Conservation (phyloP, 1,140 invertebrate species). For the Leguminivora glycinivorella region DNA sequence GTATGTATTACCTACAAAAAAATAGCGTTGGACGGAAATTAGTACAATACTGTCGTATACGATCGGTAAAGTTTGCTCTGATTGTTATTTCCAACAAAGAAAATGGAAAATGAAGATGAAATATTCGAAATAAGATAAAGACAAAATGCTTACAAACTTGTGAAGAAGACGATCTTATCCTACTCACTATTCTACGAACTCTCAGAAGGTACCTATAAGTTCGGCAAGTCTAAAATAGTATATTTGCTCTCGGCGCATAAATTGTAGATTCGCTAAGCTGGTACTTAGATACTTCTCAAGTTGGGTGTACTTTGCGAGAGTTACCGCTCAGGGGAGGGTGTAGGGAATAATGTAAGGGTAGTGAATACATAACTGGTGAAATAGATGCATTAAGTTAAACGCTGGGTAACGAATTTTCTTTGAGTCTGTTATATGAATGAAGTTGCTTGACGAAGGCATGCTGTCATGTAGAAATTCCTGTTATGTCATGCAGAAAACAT, state of each 20-base stretch:
- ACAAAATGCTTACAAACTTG: no score
- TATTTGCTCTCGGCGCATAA: slow-evolving; percentile 22
- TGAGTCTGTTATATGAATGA: neutral
- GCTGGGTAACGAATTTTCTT: neutral
- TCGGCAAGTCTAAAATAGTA: slow-evolving; percentile 12
- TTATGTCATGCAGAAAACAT: no score
- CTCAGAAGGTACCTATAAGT: neutral
- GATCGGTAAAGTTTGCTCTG: no score
- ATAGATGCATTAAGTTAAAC: neutral
- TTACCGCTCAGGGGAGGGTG: neutral
- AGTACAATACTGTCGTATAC: no score
- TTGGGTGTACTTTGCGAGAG: slow-evolving; percentile 24
- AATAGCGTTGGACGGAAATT: no score
- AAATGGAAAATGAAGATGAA: no score
- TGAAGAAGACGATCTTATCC: neutral
- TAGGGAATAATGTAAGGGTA: slow-evolving; percentile 15
- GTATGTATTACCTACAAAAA: no score
- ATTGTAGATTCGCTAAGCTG: slow-evolving; percentile 28
- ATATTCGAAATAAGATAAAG: no score
- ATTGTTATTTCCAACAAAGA: no score
- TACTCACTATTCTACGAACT: neutral
- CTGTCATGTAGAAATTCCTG: no score
- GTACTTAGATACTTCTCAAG: slow-evolving; percentile 28
- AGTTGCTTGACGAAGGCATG: no score
- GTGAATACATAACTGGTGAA: neutral